Evolutionary conservation across 2,888 invertebrate genomes (phyloP).

Genomic region (Lomographa bimaculata): DNA sequence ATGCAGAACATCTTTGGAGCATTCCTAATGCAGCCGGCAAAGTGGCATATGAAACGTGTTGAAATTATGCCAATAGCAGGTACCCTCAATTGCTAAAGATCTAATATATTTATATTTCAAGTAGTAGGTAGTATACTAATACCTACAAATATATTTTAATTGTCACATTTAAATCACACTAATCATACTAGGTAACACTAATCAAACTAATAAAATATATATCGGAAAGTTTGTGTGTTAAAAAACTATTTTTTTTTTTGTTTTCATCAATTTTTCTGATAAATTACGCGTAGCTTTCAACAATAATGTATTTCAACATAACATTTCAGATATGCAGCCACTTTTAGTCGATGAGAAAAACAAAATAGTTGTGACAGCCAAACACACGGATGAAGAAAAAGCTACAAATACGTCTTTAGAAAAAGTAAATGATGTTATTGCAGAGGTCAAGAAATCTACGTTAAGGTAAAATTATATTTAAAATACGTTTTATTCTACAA

Average conservation of each 20-base stretch:
- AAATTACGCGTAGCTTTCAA: too few relatives aligned
- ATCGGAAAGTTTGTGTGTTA: too few relatives aligned
- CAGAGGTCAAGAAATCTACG: slow-evolving; percentile 18
- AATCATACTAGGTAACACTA: too few relatives aligned
- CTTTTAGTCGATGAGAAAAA: slow-evolving; percentile 36
- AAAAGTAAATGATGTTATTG: slow-evolving; percentile 8
- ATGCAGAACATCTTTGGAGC: slow-evolving; percentile 86
- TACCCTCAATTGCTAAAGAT: slow-evolving; percentile 40
- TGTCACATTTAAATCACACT: too few relatives aligned
- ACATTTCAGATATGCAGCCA: slow-evolving; percentile 43
- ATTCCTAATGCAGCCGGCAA: slow-evolving; percentile 86
- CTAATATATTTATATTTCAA: too few relatives aligned
- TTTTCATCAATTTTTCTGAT: too few relatives aligned
- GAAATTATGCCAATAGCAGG: slow-evolving; percentile 37
- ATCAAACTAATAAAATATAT: too few relatives aligned
- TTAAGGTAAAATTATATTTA: slow-evolving; percentile 37
- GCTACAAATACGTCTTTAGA: slow-evolving; percentile 10
- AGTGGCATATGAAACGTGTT: slow-evolving; percentile 82
- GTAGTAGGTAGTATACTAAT: too few relatives aligned
- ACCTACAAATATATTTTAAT: too few relatives aligned
- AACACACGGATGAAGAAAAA: slow-evolving; percentile 38
- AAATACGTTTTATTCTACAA: too few relatives aligned
- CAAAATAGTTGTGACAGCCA: slow-evolving; percentile 32
- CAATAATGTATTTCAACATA: too few relatives aligned
- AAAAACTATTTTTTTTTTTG: too few relatives aligned